Percentiles rank a stretch among this genome's conserved stretches.
These are phyloP conservation scores for Metallyticus violacea DNA, from an alignment of 2,888 invertebrate genomes.

Conservation along the genomic window DNA sequence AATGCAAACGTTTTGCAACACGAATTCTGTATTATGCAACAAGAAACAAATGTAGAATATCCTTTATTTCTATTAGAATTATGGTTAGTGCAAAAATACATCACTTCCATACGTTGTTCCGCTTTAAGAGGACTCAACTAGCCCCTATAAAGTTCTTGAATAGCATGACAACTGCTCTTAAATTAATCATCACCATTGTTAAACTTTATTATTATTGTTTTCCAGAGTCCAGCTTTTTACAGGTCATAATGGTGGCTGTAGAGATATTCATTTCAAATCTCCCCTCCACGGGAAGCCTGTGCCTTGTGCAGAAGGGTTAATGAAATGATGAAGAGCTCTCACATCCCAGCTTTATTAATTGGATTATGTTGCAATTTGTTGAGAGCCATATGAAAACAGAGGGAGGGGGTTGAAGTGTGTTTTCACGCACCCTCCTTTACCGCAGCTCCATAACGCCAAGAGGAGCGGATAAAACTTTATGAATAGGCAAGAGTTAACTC, in stretches of 20 bases:
- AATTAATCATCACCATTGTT: neutral
- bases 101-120: too few species aligned
- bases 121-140: neutral
- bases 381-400: neutral
- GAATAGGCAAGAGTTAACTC: neutral
- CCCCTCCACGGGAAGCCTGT: neutral
- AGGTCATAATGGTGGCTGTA: neutral
- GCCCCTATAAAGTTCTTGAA: neutral
- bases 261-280: neutral
- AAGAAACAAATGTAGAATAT: too few species aligned
- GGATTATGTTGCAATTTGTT: neutral
- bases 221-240: neutral
- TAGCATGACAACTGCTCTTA: neutral
- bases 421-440: neutral
- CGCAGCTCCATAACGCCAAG: too few species aligned
- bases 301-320: neutral
- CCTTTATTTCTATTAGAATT: too few species aligned
- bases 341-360: neutral
- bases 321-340: neutral
- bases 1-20: too few species aligned
- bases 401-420: neutral
- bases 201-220: neutral
- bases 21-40: too few species aligned
- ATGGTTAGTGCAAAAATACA: too few species aligned
- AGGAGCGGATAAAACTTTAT: neutral